Conservation (phyloP, 2,113 vertebrate species). For the Phaethon lepturus region DNA sequence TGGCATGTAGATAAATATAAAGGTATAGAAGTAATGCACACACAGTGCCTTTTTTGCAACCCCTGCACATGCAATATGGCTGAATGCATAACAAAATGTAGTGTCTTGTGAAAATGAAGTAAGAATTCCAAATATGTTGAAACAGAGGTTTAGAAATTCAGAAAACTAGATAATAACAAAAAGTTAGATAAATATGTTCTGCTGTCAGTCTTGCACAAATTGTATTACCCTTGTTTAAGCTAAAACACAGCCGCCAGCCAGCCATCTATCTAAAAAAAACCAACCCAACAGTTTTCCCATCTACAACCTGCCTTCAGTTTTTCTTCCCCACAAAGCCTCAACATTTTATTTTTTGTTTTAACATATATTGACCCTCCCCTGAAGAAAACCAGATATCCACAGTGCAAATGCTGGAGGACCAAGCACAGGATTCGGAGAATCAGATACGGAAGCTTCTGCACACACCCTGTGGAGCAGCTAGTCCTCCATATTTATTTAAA, state of each 20-base stretch:
- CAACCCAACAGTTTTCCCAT: neutral
- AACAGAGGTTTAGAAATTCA: conserved; percentile 14
- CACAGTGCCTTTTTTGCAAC: neutral
- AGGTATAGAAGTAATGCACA: conserved; percentile 26
- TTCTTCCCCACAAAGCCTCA: neutral
- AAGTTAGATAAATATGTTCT: conserved; percentile 9
- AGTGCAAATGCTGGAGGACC: neutral
- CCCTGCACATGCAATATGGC: neutral
- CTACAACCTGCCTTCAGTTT: neutral
- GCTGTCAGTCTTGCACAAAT: conserved; percentile 4
- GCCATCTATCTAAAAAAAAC: neutral
- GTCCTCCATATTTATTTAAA: neutral
- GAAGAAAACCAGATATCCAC: neutral
- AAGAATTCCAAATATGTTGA: conserved; percentile 25
- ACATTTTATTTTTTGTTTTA: neutral
- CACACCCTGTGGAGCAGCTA: neutral
- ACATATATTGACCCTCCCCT: neutral
- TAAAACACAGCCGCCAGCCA: neutral
- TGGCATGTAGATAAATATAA: conserved; percentile 51
- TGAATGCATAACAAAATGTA: neutral
- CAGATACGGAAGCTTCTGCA: neutral
- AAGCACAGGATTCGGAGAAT: neutral
- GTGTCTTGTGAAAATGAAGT: neutral
- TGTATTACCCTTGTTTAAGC: neutral
- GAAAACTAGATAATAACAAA: conserved; percentile 21